These are phyloP conservation scores for Apodemia hepburni DNA, from an alignment of 2,888 invertebrate species.

Conservation along the genomic window DNA sequence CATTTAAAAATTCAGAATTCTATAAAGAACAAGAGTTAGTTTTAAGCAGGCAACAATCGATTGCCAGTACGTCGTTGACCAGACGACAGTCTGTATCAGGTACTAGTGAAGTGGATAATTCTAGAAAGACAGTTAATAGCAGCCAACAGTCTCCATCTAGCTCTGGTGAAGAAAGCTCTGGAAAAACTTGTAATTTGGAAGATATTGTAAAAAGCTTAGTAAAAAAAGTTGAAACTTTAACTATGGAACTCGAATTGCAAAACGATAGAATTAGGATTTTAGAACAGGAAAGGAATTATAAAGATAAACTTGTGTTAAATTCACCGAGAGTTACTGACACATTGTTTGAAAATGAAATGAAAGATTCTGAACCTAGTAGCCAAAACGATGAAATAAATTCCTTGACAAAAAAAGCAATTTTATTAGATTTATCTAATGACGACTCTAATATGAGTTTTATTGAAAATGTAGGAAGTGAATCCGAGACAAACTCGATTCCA, in stretches of 20 bases:
- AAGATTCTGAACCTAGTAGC: not conserved
- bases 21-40: conserved; percentile 33
- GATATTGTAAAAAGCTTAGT: conserved; percentile 37
- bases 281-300: conserved; percentile 29
- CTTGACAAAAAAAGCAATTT: not conserved
- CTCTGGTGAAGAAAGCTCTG: too few species aligned
- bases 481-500: too few species aligned
- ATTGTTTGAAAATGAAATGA: not conserved
- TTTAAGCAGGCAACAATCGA: not conserved
- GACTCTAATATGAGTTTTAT: not conserved
- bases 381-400: not conserved
- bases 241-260: conserved; percentile 36
- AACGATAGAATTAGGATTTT: conserved; percentile 39
- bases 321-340: not conserved
- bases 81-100: too few species aligned
- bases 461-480: not conserved
- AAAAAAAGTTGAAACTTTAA: conserved; percentile 40
- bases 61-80: not conserved
- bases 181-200: conserved; percentile 8
- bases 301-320: conserved; percentile 19
- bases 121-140: too few species aligned
- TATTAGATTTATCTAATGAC: not conserved
- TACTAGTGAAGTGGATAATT: too few species aligned
- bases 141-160: too few species aligned
- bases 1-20: conserved; percentile 51